Evolutionary conservation across 2,888 invertebrate species (phyloP).

Genomic region (Onthophagus sagittarius): DNA sequence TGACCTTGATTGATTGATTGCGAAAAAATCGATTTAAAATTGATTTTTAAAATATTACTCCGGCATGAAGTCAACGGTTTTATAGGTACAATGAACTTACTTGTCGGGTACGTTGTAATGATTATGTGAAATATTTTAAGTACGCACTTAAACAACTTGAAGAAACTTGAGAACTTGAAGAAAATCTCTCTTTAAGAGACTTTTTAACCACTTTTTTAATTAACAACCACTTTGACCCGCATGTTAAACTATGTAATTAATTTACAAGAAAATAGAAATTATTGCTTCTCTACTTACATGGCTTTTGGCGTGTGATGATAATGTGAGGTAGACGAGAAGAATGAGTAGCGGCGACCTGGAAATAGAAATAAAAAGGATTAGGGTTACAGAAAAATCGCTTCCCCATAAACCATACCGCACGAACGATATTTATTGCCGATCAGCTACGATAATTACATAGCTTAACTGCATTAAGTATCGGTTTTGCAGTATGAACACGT

Average conservation of each 20-base stretch:
- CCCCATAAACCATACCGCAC: neutral
- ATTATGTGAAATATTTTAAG: neutral
- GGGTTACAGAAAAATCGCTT: neutral
- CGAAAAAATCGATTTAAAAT: neutral
- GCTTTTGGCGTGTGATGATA: constrained; percentile 53
- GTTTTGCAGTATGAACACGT: neutral
- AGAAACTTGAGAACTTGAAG: too few relatives aligned
- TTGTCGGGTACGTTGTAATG: too few relatives aligned
- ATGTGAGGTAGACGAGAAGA: constrained; percentile 54
- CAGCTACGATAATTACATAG: neutral
- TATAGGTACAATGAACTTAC: neutral
- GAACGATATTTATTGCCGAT: neutral
- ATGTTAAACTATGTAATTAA: too few relatives aligned
- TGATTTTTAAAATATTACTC: neutral
- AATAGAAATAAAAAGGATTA: constrained; percentile 38
- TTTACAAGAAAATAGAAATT: neutral
- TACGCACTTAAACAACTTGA: neutral
- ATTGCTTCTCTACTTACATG: constrained; percentile 54
- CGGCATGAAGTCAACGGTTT: neutral
- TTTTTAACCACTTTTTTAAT: neutral
- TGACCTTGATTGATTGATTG: neutral
- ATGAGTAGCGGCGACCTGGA: constrained; percentile 62
- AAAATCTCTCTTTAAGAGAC: too few relatives aligned
- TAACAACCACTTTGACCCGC: neutral
- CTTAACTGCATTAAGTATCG: neutral